Conservation (phyloP, 2,113 vertebrate genomes). For the Platanista minor region DNA sequence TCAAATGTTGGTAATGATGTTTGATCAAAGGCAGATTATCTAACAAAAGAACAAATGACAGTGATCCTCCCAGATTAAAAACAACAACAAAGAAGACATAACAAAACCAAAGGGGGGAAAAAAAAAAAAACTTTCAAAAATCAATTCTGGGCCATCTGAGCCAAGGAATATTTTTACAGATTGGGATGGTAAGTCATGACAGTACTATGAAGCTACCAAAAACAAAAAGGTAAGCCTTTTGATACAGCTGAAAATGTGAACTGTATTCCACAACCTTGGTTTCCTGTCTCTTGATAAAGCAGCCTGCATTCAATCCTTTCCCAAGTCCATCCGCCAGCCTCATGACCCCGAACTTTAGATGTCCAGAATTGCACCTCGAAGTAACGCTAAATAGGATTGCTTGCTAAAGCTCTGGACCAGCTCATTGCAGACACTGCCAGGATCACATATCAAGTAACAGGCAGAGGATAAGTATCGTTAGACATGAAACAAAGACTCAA, state of each 20-base stretch:
- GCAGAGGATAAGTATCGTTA: too few species aligned
- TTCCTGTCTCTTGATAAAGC: not conserved
- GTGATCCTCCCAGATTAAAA: too few species aligned
- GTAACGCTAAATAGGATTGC: not conserved
- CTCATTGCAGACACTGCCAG: rapidly evolving
- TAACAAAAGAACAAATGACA: not conserved
- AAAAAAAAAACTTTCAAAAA: not conserved
- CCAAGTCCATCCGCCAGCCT: not conserved
- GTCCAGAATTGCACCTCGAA: too few species aligned
- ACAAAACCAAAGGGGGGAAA: not conserved
- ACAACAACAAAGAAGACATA: not conserved
- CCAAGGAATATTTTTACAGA: not conserved
- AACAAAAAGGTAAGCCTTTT: not conserved
- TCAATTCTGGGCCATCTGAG: not conserved
- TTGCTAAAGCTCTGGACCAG: not conserved
- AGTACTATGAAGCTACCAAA: too few species aligned
- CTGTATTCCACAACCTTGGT: not conserved
- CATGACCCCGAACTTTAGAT: not conserved
- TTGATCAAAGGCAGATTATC: not conserved
- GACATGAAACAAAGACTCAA: not conserved
- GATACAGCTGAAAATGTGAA: not conserved
- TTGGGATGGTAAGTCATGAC: not conserved
- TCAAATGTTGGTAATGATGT: not conserved
- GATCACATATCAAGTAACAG: not conserved
- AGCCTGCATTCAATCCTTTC: not conserved